Evolutionary conservation across 2,797 vertebrate genomes (phyloP).

Genomic region (Spea hammondii): DNA sequence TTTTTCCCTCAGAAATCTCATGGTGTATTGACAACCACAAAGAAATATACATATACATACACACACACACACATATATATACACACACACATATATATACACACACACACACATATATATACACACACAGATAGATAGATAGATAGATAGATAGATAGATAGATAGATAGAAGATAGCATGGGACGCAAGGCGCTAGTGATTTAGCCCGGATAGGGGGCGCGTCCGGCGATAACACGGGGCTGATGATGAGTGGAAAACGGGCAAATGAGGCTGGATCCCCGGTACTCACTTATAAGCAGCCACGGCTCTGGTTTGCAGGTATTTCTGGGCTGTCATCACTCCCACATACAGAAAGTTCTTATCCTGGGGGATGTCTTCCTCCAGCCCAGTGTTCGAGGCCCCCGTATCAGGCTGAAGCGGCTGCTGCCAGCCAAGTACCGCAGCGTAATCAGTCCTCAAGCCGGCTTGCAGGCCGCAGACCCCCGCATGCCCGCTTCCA

Average conservation of each 20-base stretch:
- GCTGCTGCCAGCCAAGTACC: conserved; percentile 45
- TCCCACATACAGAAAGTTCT: conserved; percentile 86
- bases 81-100: background rate
- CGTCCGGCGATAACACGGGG: no score
- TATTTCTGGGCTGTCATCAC: conserved; percentile 98
- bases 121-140: no score
- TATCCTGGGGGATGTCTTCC: conserved; percentile 64
- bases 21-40: no score
- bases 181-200: no score
- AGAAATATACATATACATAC: no score
- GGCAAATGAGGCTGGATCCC: background rate
- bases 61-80: no score
- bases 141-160: no score
- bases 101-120: background rate
- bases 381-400: conserved; percentile 57
- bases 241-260: no score
- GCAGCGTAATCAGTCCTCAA: conserved; percentile 50
- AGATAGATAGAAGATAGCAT: no score
- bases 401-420: conserved; percentile 58
- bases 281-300: conserved; percentile 81
- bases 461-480: conserved; percentile 41
- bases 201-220: no score
- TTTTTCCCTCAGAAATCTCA: no score
- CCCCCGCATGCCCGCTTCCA: conserved; percentile 13
- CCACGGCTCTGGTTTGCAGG: conserved; percentile 88